phyloP scores from a whole-genome alignment of 2,113 vertebrate genomes.

The Tetrax tetrax region DNA sequence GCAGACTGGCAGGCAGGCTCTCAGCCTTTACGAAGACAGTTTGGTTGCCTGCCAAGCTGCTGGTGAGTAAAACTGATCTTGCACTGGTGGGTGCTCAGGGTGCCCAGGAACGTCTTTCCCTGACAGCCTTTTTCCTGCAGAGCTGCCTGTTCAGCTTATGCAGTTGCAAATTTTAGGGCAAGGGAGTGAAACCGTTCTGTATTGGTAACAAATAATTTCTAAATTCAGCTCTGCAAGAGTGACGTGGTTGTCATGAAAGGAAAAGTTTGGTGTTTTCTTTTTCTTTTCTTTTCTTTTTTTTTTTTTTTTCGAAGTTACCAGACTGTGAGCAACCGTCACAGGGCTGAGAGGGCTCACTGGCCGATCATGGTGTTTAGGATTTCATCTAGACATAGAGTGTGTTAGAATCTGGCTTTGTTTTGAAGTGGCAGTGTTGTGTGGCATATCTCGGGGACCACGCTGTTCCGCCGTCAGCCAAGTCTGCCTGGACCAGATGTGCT shows the following conservation, averaged over 20 bases:
- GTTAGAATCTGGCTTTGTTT: not conserved
- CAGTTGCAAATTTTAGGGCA: not conserved
- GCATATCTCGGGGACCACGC: not conserved
- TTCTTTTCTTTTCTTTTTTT: not conserved
- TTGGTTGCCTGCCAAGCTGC: not conserved
- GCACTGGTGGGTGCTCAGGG: not conserved
- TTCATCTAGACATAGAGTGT: not conserved
- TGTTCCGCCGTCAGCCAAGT: not conserved
- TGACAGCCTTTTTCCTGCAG: not conserved
- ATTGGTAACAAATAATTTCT: fast-evolving
- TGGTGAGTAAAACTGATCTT: not conserved
- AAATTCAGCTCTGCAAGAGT: not conserved
- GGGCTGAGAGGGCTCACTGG: not conserved
- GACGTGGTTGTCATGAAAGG: not conserved
- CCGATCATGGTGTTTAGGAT: fast-evolving
- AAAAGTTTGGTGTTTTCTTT: not conserved
- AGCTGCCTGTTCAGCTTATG: not conserved
- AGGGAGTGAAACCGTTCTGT: not conserved
- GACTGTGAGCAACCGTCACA: not conserved
- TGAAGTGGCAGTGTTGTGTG: not conserved
- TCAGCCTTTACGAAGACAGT: not conserved
- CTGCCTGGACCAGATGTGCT: not conserved
- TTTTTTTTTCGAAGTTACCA: not conserved
- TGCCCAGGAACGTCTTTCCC: not conserved
- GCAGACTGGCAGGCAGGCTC: not conserved